Evolutionary conservation across 2,888 invertebrate genomes (phyloP), one percentile per base, ranked within the genome.

Genomic region (Drosophila kambysellisi): DNA sequence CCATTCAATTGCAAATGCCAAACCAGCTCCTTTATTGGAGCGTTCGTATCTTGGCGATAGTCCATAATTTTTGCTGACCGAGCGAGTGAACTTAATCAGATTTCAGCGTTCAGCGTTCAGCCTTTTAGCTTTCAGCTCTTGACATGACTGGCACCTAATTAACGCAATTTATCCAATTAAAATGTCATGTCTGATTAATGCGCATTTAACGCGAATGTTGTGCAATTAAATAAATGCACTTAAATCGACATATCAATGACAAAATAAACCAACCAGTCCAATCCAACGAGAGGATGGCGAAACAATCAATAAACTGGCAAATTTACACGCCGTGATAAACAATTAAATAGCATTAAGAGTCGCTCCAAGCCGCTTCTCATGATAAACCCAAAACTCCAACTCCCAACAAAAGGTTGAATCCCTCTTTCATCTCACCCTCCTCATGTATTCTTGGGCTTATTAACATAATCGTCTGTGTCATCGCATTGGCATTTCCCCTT

Each of bases 141-240:
- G 43, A 12, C 59, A 39, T 70, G 43, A 46, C 86, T 70, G 54
- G 62, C 82, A 83, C 88, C 86, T 78, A 87, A 87, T 88, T 83
- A 84, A 77, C 72, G 79, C 82, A 88, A 83, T 88, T 87, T 86
- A 87, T 88, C 89, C 88, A 87, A 87, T 87, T 87, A 86, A 88
- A 88, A 87, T 83, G 87, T 84, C 88, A 87, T 88, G 87, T 87
- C 82, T 75, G 87, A 88, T 87, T 87, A 88, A 87, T 79, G 77
- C 81, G 80, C 73, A 83, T 88, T 88, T 83, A 88, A 71, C 61
- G 69, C 62, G 72, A 88, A 86, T 88, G 81, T 77, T 82, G 76
- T 75, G 79, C 87, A 87, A 87, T 88, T 88, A 87, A 87, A 87
- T 87, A 84, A 87, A 86, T 83, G 82, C 80, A 77, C 81, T 82